Conservation (phyloP, 92 coral and sea anemone genomes). For the Muricea muricata region DNA sequence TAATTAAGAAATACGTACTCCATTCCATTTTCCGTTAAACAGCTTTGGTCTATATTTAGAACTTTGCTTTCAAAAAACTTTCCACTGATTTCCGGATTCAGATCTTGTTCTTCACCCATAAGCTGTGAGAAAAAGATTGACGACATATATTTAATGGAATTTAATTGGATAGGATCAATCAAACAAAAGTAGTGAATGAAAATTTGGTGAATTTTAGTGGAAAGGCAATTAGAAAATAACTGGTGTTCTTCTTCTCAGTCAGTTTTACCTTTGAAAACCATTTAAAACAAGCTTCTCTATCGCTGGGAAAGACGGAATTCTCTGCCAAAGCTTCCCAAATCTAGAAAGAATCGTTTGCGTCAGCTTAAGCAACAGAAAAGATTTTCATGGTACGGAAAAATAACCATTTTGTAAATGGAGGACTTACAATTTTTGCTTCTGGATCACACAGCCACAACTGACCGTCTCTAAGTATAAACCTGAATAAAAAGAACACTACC, state of each 20-base stretch:
- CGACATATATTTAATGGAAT: too few relatives aligned
- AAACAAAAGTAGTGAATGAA: too few relatives aligned
- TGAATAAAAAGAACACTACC: conserved; percentile 8
- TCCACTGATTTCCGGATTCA: conserved; percentile 96
- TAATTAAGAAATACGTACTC: conserved; percentile 62
- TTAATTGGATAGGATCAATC: too few relatives aligned
- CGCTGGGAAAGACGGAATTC: conserved; percentile 87
- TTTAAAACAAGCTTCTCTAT: conserved; percentile 95
- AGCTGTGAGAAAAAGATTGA: conserved; percentile 54
- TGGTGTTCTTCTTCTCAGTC: too few relatives aligned
- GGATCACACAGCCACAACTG: conserved; percentile 96
- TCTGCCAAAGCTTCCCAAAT: conserved; percentile 98
- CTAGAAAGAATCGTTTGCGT: conserved; percentile 32
- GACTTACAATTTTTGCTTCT: conserved; percentile 92
- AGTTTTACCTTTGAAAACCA: conserved; percentile 96
- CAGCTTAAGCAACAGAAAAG: too few relatives aligned
- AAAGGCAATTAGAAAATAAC: too few relatives aligned
- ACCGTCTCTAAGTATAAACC: conserved; percentile 97
- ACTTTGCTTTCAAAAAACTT: conserved; percentile 94
- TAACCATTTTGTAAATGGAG: too few relatives aligned
- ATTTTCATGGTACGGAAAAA: too few relatives aligned
- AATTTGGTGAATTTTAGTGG: too few relatives aligned
- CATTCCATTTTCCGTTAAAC: conserved; percentile 95
- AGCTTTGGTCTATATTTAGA: conserved; percentile 83
- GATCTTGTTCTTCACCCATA: conserved; percentile 98